Base-by-base conservation (phyloP, 1,140 invertebrate species). In the Temnothorax nylanderi region DNA sequence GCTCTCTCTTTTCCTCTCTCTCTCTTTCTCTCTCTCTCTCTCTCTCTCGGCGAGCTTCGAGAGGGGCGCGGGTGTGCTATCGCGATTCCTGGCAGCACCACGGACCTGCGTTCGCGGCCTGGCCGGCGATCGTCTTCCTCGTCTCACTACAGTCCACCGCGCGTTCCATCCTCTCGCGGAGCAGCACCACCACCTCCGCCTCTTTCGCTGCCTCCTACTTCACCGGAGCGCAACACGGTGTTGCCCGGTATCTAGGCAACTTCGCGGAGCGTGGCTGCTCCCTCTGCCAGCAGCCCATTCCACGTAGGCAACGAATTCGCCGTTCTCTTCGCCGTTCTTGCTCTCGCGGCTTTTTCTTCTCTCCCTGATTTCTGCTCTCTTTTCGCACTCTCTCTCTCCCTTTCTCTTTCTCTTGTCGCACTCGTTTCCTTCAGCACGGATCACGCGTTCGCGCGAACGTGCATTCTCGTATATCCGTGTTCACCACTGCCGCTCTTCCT, bases 151-250 rank as follows among this genome's bases (percentile, higher is more conserved):
- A 72, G 85, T 89, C 74, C 85, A 87, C 67, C 49, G 78, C 58
- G 62, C 81, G 58, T 85, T 90, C 89, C 89, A 88, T 91, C 87
- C 88, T 91, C 85, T 37, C 77, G 81, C 21, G 75, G 77, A 86
- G 72, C 65, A 82, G 80, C 82, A 86, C 86, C 86, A 72, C 89
- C 89, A 85, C 86, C 88, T 81, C 80, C 89, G 75, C 74, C 89
- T 54, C 77, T 77, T 89, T 80, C 74, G 78, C 78, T 87, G 71
- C 81, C 89, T 90, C 89, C 89, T 90, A 85, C 89, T 90, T 88
- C 47, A 88, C 58, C 81, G 88, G 88, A 88, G 89, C 89, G 89
- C 89, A 90, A 90, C 89, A 90, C 89, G 89, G 89, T 90, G 89
- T 87, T 89, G 80, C 80, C 76, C 81, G 85, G 88, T 90, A 88